Conservation (phyloP, 2,113 vertebrate species). For the Prionailurus viverrinus region DNA sequence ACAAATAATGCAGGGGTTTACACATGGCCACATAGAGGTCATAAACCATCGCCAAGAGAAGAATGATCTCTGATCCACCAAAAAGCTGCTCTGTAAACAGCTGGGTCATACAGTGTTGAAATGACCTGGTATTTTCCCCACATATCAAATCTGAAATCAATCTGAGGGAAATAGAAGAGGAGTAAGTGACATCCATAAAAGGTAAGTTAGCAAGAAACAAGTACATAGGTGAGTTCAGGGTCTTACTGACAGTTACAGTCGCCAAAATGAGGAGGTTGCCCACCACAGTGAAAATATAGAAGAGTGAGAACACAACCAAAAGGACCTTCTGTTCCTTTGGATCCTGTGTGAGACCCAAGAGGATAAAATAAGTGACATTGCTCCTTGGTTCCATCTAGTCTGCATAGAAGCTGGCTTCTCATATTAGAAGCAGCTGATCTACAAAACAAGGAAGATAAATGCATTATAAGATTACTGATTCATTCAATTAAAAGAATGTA, state of each 20-base stretch:
- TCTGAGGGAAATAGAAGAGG: constrained; percentile 16
- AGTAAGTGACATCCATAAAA: constrained; percentile 48
- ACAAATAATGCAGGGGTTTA: constrained; percentile 66
- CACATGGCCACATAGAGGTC: constrained; percentile 76
- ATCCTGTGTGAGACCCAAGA: constrained; percentile 72
- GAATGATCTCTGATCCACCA: constrained; percentile 51
- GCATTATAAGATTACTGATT: neutral
- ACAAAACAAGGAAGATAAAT: neutral
- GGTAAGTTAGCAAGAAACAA: constrained; percentile 67
- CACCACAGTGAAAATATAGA: constrained; percentile 57
- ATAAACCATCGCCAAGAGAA: constrained; percentile 75
- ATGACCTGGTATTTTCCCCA: constrained; percentile 17
- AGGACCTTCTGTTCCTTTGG: constrained; percentile 36
- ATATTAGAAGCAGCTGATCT: neutral
- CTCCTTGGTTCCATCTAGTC: neutral
- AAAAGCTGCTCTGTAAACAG: constrained; percentile 68
- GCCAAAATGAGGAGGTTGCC: constrained; percentile 61
- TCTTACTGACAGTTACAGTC: constrained; percentile 41
- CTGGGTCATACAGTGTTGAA: constrained; percentile 54
- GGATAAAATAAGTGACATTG: constrained; percentile 76
- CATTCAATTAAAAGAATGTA: neutral
- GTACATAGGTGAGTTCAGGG: constrained; percentile 53
- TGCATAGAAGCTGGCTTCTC: neutral
- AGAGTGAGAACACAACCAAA: constrained; percentile 9
- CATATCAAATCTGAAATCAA: constrained; percentile 59